phyloP scores from a whole-genome alignment of 2,797 vertebrate genomes.

The Myiothlypis coronata region DNA sequence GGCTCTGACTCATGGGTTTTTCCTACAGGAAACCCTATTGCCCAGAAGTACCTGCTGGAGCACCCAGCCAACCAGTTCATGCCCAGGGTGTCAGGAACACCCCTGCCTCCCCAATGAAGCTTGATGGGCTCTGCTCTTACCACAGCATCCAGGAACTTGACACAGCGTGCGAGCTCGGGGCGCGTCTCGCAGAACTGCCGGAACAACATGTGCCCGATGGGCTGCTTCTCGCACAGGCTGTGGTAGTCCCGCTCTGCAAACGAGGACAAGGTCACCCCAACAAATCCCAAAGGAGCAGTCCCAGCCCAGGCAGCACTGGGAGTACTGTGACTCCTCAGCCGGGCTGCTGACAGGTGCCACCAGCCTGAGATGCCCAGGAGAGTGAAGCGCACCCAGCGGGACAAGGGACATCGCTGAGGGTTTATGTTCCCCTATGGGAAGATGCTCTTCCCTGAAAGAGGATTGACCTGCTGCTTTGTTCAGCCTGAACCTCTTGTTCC shows the following conservation, averaged over 20 bases:
- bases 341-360: not conserved
- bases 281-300: not conserved
- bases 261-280: not conserved
- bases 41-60: not conserved
- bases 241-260: conserved; percentile 90
- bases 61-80: not conserved
- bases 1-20: not conserved
- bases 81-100: not conserved
- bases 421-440: not conserved
- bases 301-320: not conserved
- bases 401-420: not conserved
- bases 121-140: conserved; percentile 71
- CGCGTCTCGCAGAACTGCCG: conserved; percentile 91
- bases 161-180: conserved; percentile 85
- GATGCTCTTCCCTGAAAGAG: not conserved
- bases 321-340: not conserved
- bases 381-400: accelerated
- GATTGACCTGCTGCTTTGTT: not conserved
- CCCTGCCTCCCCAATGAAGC: not conserved
- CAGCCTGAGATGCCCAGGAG: not conserved
- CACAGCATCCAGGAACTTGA: conserved; percentile 92
- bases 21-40: not conserved
- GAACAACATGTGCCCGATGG: conserved; percentile 90
- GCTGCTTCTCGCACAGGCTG: conserved; percentile 92
- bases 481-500: not conserved